Percentiles rank a stretch among this genome's conserved stretches.
These are phyloP conservation scores for Pomacea canaliculata DNA, from an alignment of 2,888 invertebrate species.

Conservation along the genomic window DNA sequence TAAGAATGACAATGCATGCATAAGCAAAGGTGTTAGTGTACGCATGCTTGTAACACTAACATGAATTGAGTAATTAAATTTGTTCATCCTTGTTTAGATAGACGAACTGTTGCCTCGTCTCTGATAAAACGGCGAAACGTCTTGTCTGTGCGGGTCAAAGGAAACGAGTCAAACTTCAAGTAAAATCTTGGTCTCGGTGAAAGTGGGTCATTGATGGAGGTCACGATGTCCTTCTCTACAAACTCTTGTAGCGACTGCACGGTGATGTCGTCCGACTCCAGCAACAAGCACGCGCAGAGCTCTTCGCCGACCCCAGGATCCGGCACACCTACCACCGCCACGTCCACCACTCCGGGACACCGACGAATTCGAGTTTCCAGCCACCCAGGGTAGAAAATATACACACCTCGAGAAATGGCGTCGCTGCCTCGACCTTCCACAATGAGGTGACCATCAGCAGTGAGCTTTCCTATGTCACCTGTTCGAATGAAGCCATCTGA, in stretches of 20 bases:
- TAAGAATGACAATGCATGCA: too few species aligned
- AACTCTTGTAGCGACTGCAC: constrained; percentile 12
- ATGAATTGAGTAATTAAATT: too few species aligned
- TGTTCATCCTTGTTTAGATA: too few species aligned
- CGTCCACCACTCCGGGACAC: constrained; percentile 15
- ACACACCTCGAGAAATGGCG: constrained; percentile 16
- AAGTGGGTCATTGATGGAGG: constrained; percentile 7
- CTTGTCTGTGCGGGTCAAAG: constrained; percentile 5
- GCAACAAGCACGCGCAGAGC: constrained; percentile 20
- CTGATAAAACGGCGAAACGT: background rate
- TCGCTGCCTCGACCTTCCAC: constrained; percentile 11
- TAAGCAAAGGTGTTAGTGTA: too few species aligned
- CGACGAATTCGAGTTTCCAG: constrained; percentile 11
- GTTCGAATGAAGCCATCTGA: constrained; percentile 21
- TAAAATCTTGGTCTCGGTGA: constrained; percentile 9
- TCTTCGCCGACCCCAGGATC: constrained; percentile 17
- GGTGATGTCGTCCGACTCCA: constrained; percentile 6
- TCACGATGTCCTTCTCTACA: constrained; percentile 3
- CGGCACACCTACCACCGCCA: constrained; percentile 22
- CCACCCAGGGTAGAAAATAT: constrained; percentile 24
- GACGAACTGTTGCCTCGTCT: too few species aligned
- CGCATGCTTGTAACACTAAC: too few species aligned
- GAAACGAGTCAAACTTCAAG: constrained; percentile 11
- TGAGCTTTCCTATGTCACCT: constrained; percentile 8
- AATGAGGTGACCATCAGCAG: constrained; percentile 8